Base-by-base conservation (phyloP, 2,113 vertebrate species). In the Crotophaga sulcirostris region DNA sequence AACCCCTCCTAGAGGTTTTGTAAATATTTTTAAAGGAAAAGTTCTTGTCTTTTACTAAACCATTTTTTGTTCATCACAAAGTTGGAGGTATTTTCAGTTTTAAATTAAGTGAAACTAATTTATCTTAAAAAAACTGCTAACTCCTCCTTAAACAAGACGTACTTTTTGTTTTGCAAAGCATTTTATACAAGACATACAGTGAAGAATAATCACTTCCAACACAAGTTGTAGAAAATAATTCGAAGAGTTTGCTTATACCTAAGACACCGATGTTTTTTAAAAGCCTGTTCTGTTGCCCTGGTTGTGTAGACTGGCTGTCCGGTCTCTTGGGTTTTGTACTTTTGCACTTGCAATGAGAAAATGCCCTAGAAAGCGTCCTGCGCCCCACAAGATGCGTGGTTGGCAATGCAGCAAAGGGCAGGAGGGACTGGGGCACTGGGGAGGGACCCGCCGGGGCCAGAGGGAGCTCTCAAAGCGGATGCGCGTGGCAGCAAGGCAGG, bases 301-400 rank as follows among this genome's bases (percentile, higher is more conserved):
- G 20, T 13, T 68, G 24, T 38, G 42, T 21, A 13, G 36, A 9
- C 6, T 5, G n/a, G 20, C 20, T 13, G 1, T 19, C n/a, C 9
- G 7, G n/a, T 59, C 56, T 12, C 44, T 13, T 33, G 17, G 29
- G 25, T 20, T n/a, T 4, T 1, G 4, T 21, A n/a, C 19, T 3
- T 36, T 10, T 24, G 29, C 51, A 23, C 10, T 13, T 5, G 16
- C 26, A 10, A 9, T 3, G 44, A 52, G 42, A 10, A 38, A 33
- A 3, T 13, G 16, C 20, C 33, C 14, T 13, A 29, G 55, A 19
- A 21, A 23, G 36, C 51, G 7, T 45, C 21, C 40, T 17, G 0
- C 2, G 3, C 47, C 13, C n/a, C 7, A 2, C 1, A 21, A 2
- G 2, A 8, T 0, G 2, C 0, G 7, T 0, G 5, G 19, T 6